Evolutionary conservation across 2,113 vertebrate genomes (phyloP).

Genomic region (Ailurus styani): DNA sequence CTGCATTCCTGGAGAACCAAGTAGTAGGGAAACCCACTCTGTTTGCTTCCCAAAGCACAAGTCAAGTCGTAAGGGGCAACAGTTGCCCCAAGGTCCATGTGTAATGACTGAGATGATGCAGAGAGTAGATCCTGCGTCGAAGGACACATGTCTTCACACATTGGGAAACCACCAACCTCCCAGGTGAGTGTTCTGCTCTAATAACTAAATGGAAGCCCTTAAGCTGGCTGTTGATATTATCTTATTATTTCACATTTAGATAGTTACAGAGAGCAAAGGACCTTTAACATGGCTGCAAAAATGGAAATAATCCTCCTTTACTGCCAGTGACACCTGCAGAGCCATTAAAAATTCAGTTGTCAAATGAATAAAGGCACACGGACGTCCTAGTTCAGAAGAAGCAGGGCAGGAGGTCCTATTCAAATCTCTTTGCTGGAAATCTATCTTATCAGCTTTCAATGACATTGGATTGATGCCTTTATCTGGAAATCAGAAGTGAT

Average conservation of each 20-base stretch:
- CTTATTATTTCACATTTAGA: conserved; percentile 40
- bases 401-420: not conserved
- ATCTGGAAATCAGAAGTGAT: conserved; percentile 46
- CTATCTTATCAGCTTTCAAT: conserved; percentile 24
- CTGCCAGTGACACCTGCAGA: not conserved
- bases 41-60: not conserved
- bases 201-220: not conserved
- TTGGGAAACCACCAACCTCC: not conserved
- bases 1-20: not conserved
- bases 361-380: not conserved
- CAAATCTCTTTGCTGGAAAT: conserved; percentile 26
- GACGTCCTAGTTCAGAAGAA: not conserved
- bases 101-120: not conserved
- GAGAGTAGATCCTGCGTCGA: not conserved
- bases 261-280: not conserved
- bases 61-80: not conserved
- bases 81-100: not conserved
- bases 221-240: not conserved
- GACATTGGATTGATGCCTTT: conserved; percentile 34
- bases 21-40: not conserved
- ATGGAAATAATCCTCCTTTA: conserved; percentile 19
- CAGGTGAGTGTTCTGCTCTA: not conserved
- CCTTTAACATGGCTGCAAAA: not conserved
- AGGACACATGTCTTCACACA: not conserved
- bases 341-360: conserved; percentile 37